Percentiles rank a stretch among this genome's conserved stretches.
These are phyloP conservation scores for Neopelma chrysocephalum DNA, from an alignment of 2,797 vertebrate genomes.

Conservation along the genomic window DNA sequence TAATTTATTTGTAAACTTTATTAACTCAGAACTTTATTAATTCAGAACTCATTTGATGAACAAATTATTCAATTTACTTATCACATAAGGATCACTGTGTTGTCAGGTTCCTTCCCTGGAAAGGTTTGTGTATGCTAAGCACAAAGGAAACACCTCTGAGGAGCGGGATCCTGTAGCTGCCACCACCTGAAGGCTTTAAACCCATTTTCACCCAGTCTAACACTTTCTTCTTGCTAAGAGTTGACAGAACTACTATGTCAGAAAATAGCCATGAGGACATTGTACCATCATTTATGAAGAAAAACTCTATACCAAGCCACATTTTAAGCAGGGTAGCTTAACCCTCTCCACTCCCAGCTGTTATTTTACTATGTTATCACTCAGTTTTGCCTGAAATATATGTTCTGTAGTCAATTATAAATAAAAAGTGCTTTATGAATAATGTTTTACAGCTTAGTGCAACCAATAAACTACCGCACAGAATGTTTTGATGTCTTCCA, in stretches of 20 bases:
- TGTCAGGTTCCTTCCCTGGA: background rate
- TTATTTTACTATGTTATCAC: background rate
- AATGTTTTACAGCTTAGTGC: background rate
- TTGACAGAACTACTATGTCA: background rate
- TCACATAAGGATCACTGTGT: background rate
- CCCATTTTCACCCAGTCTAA: background rate
- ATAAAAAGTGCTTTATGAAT: constrained; percentile 27
- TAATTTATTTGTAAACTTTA: no score
- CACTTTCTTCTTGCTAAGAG: background rate
- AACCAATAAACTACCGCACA: background rate
- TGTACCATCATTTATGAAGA: background rate
- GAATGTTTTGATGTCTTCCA: background rate
- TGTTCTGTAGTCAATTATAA: background rate
- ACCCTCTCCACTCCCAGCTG: background rate
- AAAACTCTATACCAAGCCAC: background rate
- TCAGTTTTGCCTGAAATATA: background rate
- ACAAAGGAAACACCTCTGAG: background rate
- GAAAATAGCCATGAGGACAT: background rate
- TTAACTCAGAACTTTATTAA: no score
- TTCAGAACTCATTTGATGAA: no score
- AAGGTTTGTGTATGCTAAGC: background rate
- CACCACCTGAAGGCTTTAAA: background rate
- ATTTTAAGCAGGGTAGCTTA: background rate
- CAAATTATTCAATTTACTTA: no score
- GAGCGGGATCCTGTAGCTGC: background rate